Base-by-base conservation (phyloP, 2,113 vertebrate genomes). In the Trochalopteron elliotii region DNA sequence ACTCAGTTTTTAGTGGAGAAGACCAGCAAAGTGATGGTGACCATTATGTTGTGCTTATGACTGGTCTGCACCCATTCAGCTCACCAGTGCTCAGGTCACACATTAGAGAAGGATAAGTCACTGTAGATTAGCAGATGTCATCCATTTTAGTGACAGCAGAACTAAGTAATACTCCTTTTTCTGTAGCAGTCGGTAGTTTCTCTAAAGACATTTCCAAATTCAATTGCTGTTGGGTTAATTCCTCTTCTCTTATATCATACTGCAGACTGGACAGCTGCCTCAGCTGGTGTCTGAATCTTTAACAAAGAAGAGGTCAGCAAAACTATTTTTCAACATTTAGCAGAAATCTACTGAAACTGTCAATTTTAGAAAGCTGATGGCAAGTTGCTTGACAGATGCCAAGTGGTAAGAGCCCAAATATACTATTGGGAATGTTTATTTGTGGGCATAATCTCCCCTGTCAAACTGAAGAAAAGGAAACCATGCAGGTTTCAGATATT, bases 381-480 rank as follows among this genome's bases (percentile, higher is more conserved):
- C 94, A 97, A 94, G 93, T 56, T 96, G 93, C 89, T 84, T 97
- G 96, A 97, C 96, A 96, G 94, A 97, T 97, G 93, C 96, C 95
- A 96, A 93, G 92, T 95, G 92, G 94, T 95, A 96, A 97, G 69
- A 97, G 93, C 80, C 86, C 88, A 92, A 90, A 96, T 96, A 87
- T 92, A 94, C 96, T 96, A 97, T 95, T 92, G 96, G 57, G 90
- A 95, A 97, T 96, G 92, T 93, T 96, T 97, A 97, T 97, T 97
- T 96, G 94, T 92, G 90, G 93, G 80, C 80, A 96, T 93, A 61
- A 96, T 92, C 64, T 96, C 61, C 39, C 53, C 65, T 96, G 94
- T 96, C 94, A 97, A 76, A 60, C 45, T 61, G 96, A 92, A 96
- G 93, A 93, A 96, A 96, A 90, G 86, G 80, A 82, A 94, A 81